These are phyloP conservation scores for Wiebesia pumilae DNA, from an alignment of 1,140 invertebrate species.

Conservation along the genomic window DNA sequence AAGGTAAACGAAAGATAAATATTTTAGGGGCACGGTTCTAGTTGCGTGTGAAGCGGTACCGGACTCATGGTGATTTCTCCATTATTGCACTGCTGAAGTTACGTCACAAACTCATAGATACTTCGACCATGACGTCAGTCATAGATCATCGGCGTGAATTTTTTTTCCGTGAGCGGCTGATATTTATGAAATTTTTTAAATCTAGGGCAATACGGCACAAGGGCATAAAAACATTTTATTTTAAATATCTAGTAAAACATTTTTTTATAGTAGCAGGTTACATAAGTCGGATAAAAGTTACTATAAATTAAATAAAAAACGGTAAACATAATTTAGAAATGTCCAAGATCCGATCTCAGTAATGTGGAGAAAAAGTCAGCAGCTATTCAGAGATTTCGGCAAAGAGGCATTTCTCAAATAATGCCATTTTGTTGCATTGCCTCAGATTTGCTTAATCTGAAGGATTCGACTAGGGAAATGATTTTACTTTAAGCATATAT, in stretches of 20 bases:
- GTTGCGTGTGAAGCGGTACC: neutral
- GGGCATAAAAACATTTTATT: neutral
- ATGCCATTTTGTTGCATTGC: constrained; percentile 15
- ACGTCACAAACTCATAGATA: neutral
- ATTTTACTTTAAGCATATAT: neutral
- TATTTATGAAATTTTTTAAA: neutral
- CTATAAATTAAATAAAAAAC: no score
- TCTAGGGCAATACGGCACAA: neutral
- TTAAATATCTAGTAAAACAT: neutral
- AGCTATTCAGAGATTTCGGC: neutral
- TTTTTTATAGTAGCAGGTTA: no score
- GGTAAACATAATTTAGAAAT: neutral
- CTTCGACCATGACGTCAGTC: constrained; percentile 17
- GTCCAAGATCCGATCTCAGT: neutral
- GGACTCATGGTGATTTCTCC: constrained; percentile 12
- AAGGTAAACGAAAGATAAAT: constrained; percentile 3
- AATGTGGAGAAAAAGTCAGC: neutral
- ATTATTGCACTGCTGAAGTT: constrained; percentile 26
- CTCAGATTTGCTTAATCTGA: neutral
- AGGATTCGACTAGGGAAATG: neutral
- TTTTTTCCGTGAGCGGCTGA: constrained; percentile 28
- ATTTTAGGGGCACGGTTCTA: constrained; percentile 7
- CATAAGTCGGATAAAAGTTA: no score
- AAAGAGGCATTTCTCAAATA: neutral
- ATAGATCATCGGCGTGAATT: constrained; percentile 29